Evolutionary conservation across 2,888 invertebrate genomes (phyloP).

Genomic region (Theretra japonica): DNA sequence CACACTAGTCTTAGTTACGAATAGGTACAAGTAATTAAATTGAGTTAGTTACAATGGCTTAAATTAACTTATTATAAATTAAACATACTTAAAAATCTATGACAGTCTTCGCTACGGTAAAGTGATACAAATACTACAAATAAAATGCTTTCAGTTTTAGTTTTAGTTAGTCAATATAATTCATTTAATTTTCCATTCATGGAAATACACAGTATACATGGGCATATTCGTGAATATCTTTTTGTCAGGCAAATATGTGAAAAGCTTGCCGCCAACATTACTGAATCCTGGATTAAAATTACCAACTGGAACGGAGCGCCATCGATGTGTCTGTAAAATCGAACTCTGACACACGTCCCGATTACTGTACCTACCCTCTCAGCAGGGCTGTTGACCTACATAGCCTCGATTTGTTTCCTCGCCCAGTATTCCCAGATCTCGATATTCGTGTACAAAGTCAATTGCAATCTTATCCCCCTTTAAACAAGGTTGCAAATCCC

Average conservation of each 20-base stretch:
- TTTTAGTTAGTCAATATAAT: no score
- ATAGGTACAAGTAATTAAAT: no score
- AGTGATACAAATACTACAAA: no score
- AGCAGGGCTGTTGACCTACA: constrained; percentile 63
- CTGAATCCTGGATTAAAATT: constrained; percentile 18
- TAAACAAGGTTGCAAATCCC: constrained; percentile 47
- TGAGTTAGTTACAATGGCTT: no score
- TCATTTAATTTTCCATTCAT: no score
- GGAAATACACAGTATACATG: no score
- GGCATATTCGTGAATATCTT: no score
- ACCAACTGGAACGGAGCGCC: constrained; percentile 19
- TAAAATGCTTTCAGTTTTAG: no score
- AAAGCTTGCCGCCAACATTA: neutral
- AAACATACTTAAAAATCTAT: no score
- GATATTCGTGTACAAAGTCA: constrained; percentile 46
- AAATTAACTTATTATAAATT: no score
- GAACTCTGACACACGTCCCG: constrained; percentile 56
- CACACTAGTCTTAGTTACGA: no score
- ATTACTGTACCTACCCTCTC: constrained; percentile 55
- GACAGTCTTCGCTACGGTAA: no score
- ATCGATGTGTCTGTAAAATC: constrained; percentile 49
- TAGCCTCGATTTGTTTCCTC: constrained; percentile 42
- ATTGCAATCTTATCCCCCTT: constrained; percentile 49
- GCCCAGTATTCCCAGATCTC: constrained; percentile 41
- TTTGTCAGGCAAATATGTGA: neutral